A percentile compares a stretch with the other conserved stretches of the same genome.
Conservation (phyloP, 2,888 invertebrate genomes). For the Nomada lathburiana region DNA sequence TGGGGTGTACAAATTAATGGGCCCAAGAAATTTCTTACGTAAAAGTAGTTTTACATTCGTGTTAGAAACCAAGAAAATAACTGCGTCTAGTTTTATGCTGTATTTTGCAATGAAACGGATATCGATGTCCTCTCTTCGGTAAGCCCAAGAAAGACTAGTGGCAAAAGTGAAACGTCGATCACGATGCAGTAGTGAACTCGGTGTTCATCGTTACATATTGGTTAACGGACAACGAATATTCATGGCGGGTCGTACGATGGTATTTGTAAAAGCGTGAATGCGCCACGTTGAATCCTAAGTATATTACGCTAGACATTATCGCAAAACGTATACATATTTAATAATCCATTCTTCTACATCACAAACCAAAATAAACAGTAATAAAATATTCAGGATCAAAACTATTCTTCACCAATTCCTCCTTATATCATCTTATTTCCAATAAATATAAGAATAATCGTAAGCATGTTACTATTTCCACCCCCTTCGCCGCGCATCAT, state of each 20-base stretch:
- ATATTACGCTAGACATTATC: neutral
- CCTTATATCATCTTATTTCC: too few relatives aligned
- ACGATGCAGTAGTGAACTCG: slow-evolving; percentile 33
- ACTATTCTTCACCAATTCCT: neutral
- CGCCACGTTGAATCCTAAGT: slow-evolving; percentile 33
- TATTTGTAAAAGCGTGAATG: slow-evolving; percentile 58
- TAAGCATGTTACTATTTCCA: too few relatives aligned
- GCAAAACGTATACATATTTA: neutral
- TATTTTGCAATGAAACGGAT: neutral
- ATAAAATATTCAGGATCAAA: neutral
- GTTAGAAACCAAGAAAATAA: neutral
- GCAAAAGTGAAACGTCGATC: slow-evolving; percentile 65
- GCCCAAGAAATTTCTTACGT: neutral
- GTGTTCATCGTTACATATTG: slow-evolving; percentile 44
- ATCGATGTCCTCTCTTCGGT: neutral
- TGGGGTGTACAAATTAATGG: slow-evolving; percentile 22
- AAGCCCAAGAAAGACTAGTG: slow-evolving; percentile 11
- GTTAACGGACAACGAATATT: slow-evolving; percentile 68
- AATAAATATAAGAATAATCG: too few relatives aligned
- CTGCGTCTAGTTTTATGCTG: neutral
- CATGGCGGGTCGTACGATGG: slow-evolving; percentile 50
- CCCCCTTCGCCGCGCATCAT: too few relatives aligned
- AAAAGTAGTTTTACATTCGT: neutral
- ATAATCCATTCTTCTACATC: neutral
- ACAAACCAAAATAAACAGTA: too few relatives aligned